Conservation (phyloP, 2,888 invertebrate species). For the Platerodrilus igneus region DNA sequence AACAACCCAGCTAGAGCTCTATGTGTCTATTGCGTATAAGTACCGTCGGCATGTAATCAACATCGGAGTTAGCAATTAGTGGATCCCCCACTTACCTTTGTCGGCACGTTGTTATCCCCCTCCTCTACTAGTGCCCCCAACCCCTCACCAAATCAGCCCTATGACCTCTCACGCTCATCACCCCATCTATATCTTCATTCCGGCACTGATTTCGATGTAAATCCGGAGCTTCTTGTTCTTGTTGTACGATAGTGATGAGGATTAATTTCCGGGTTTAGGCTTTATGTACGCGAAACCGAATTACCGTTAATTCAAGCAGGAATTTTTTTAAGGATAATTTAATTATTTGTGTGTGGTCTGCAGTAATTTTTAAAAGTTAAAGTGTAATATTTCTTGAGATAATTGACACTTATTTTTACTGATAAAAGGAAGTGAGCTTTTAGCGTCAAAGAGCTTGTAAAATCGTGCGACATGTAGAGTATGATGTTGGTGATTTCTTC, state of each 20-base stretch:
- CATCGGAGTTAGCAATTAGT: slow-evolving; percentile 26
- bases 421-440: too few species aligned
- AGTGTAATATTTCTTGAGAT: neutral
- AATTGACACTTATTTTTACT: neutral
- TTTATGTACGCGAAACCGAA: slow-evolving; percentile 16
- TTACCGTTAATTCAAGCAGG: slow-evolving; percentile 18
- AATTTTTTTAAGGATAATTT: slow-evolving; percentile 12
- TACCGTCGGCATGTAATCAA: slow-evolving; percentile 16
- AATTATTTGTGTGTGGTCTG: slow-evolving; percentile 7
- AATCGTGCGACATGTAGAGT: slow-evolving; percentile 29
- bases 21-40: slow-evolving; percentile 12
- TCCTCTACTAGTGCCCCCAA: slow-evolving; percentile 28
- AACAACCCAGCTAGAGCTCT: slow-evolving; percentile 9
- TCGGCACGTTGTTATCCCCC: slow-evolving; percentile 22
- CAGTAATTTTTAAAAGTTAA: slow-evolving; percentile 2
- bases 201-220: slow-evolving; percentile 40
- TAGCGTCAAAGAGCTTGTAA: too few species aligned
- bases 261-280: slow-evolving; percentile 34
- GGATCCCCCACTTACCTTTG: slow-evolving; percentile 30
- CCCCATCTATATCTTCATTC: slow-evolving; percentile 37
- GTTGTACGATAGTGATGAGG: slow-evolving; percentile 31
- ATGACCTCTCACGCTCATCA: slow-evolving; percentile 38
- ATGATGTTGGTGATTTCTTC: slow-evolving; percentile 20
- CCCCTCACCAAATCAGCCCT: slow-evolving; percentile 43
- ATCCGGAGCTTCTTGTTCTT: slow-evolving; percentile 35